Conservation (phyloP, 2,113 vertebrate species). For the Uropsilus gracilis region DNA sequence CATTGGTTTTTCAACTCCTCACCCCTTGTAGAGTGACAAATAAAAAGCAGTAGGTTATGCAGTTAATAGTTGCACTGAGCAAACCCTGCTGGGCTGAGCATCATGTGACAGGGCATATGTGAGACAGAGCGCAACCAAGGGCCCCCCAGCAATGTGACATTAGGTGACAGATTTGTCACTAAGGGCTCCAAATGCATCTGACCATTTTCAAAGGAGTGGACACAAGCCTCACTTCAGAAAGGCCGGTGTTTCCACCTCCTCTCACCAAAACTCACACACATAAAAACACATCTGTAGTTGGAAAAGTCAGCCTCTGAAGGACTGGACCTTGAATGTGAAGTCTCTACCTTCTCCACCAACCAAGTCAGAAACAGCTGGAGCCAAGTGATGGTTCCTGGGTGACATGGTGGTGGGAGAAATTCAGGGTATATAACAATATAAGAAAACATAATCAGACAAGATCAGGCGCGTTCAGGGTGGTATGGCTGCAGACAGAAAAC, state of each 20-base stretch:
- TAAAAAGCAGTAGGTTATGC: conserved; percentile 15
- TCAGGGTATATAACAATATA: too few species aligned
- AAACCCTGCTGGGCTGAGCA: neutral
- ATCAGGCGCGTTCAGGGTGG: too few species aligned
- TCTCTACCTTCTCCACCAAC: too few species aligned
- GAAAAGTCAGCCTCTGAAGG: neutral
- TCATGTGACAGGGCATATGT: neutral
- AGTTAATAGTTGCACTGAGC: neutral
- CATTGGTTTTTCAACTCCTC: neutral
- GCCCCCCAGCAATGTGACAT: conserved; percentile 50
- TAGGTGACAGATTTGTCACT: neutral
- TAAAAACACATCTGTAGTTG: neutral
- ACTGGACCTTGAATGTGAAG: neutral
- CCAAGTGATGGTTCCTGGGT: too few species aligned
- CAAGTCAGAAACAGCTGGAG: neutral
- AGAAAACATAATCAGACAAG: too few species aligned
- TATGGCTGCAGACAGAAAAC: too few species aligned
- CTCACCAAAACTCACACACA: neutral
- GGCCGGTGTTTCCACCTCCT: neutral
- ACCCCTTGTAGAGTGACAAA: conserved; percentile 18
- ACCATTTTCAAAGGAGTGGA: neutral
- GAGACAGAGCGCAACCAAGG: neutral
- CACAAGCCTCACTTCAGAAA: conserved; percentile 26
- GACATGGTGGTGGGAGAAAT: too few species aligned
- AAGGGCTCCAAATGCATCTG: neutral